Conservation (phyloP, 2,113 vertebrate species). For the Rousettus leschenaultii region DNA sequence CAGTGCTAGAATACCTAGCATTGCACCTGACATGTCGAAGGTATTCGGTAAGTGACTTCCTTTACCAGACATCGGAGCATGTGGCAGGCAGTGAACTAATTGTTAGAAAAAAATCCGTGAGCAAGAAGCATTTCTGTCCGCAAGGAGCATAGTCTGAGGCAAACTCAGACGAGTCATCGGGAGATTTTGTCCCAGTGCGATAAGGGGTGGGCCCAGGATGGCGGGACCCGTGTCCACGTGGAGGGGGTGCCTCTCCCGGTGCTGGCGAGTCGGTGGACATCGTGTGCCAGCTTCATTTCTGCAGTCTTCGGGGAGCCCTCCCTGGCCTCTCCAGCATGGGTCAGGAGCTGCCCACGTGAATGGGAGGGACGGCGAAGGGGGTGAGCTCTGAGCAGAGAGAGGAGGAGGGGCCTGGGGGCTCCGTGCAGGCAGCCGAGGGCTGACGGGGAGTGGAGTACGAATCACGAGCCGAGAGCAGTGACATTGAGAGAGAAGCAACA, state of each 20-base stretch:
- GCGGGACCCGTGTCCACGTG: accelerated
- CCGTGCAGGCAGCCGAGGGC: accelerated
- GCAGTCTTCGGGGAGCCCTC: not conserved
- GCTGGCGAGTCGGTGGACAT: not conserved
- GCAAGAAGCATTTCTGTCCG: not conserved
- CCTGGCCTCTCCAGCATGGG: too few relatives aligned
- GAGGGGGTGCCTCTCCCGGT: not conserved
- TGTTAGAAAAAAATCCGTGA: not conserved
- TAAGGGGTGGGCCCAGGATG: too few relatives aligned
- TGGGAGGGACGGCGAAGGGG: too few relatives aligned
- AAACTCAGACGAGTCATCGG: accelerated
- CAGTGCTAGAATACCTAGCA: not conserved
- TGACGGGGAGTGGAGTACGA: not conserved
- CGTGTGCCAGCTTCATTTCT: not conserved
- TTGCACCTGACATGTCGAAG: accelerated
- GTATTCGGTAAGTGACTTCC: not conserved
- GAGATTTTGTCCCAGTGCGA: accelerated
- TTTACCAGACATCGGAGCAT: not conserved
- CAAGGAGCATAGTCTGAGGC: not conserved
- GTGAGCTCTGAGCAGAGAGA: too few relatives aligned
- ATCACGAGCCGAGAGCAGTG: not conserved
- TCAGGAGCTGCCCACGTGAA: not conserved
- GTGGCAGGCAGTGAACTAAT: not conserved
- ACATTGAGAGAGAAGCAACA: not conserved
- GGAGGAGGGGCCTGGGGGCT: too few relatives aligned